Evolutionary conservation across 2,888 invertebrate genomes (phyloP).

Genomic region (Ptilodon capucinus): DNA sequence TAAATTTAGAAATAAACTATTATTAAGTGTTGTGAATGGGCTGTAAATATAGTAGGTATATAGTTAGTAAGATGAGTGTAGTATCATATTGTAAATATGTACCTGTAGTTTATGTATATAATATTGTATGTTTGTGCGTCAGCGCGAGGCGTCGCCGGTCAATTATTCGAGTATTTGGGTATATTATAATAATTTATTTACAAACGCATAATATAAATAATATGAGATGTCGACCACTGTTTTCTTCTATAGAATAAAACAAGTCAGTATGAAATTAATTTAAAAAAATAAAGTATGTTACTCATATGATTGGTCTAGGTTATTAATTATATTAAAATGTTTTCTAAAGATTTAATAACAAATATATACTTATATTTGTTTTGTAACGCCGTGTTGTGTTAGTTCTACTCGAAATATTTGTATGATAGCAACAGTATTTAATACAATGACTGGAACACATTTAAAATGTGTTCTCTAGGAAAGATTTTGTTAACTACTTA

Average conservation of each 20-base stretch:
- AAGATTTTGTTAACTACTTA: not conserved
- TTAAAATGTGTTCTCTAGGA: not conserved
- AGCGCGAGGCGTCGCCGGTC: not conserved
- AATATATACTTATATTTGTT: no score
- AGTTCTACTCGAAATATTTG: not conserved
- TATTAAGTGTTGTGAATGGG: conserved; percentile 4
- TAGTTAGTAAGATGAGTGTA: no score
- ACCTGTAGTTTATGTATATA: no score
- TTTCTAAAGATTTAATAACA: no score
- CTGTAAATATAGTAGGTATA: not conserved
- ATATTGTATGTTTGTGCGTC: not conserved
- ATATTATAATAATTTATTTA: not conserved
- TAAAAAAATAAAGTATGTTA: no score
- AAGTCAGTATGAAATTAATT: no score
- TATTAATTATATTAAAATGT: no score
- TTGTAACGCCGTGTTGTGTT: not conserved
- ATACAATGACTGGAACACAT: not conserved
- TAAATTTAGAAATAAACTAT: conserved; percentile 3
- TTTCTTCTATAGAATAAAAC: no score
- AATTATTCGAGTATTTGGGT: not conserved
- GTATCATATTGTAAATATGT: not conserved
- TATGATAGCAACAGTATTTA: not conserved
- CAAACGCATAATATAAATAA: not conserved
- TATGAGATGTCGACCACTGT: not conserved
- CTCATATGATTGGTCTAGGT: no score